These are phyloP conservation scores for Cyanoliseus patagonus DNA, from an alignment of 2,113 vertebrate genomes.

Conservation along the genomic window DNA sequence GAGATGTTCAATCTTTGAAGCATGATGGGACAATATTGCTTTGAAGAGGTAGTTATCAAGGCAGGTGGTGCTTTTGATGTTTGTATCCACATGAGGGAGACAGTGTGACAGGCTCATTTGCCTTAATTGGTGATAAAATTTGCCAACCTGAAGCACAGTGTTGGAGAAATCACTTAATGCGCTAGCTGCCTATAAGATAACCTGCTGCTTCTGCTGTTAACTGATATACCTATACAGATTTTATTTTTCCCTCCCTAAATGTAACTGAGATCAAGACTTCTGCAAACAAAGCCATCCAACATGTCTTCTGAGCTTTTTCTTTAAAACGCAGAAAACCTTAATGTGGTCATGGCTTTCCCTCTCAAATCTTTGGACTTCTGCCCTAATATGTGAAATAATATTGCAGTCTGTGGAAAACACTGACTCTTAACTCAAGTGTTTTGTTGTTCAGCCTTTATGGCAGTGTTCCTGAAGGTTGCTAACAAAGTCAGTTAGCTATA, in stretches of 20 bases:
- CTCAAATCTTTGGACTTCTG: neutral
- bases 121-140: neutral
- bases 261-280: neutral
- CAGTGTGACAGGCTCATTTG: neutral
- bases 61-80: neutral
- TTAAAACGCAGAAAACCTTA: neutral
- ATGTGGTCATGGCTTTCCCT: neutral
- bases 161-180: neutral
- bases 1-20: neutral
- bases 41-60: neutral
- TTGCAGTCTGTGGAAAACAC: neutral
- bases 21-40: neutral
- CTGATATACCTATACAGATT: neutral
- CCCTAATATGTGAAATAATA: neutral
- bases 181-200: neutral
- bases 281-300: neutral
- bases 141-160: neutral
- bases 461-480: neutral
- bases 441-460: neutral
- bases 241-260: neutral
- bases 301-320: neutral
- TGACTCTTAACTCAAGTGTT: neutral
- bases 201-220: neutral
- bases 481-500: neutral
- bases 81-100: neutral